Evolutionary conservation across 2,797 vertebrate species (phyloP), one percentile per base, ranked within the genome.

Genomic region (Ciconia nigra): DNA sequence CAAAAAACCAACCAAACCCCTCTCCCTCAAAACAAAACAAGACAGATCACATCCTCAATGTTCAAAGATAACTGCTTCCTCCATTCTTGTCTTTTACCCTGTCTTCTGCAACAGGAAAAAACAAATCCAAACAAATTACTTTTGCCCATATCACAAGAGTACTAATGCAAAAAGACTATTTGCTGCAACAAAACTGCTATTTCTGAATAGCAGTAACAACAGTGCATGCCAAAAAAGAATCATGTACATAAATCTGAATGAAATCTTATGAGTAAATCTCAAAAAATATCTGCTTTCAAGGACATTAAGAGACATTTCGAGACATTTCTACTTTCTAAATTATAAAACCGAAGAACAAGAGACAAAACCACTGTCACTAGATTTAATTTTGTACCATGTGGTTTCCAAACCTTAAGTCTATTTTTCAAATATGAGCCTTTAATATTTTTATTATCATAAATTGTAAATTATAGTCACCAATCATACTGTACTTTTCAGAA

Each of bases 381-480:
- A 73, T 51, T 52, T 61, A 69, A 93, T 71, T 70, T 71, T 49
- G 47, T 11, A 31, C 62, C 39, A 10, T 5, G 55, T 29, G 51
- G 78, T 49, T 85, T 92, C 67, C 66, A 78, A 90, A 82, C 41
- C 51, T 89, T 72, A 82, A 59, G 73, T 52, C 33, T 95, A 28
- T 62, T 24, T 71, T 86, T 96, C 82, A 82, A 90, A 92, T 54
- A 54, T 8, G 25, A 95, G 33, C 94, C 47, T 94, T 77, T 51
- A 67, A 46, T 74, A 89, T 87, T 95, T 97, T 92, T 88, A 35
- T 87, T 72, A 42, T 55, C 72, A 47, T 49, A 71, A 96, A 92
- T 77, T 94, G 94, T 93, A 91, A 97, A 69, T 96, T 97, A 96
- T 16, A 84, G 46, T 61, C 94, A 81, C 90, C 97, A 89, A 79